Base-by-base conservation (phyloP, 2,888 invertebrate genomes). In the Mythimna ferrago region DNA sequence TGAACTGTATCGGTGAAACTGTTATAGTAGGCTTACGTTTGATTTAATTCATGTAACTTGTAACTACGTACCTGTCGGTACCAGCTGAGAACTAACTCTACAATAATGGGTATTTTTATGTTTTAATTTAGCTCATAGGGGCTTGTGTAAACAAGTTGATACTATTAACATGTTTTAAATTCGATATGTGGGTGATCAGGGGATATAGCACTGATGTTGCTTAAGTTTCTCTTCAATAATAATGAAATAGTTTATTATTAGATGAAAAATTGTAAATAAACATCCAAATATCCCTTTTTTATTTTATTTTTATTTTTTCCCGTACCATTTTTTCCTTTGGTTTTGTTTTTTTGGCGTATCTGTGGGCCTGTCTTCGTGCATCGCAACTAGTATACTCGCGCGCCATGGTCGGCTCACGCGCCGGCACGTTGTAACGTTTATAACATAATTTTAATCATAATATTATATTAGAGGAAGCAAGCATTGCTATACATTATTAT, bases 181-280 rank as follows among this genome's bases (percentile, higher is more conserved):
- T 91, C 88, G 91, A 89, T 92, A 92, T 90, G 91, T 93, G 94
- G 96, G 94, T 93, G 89, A 92, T 92, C 90, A 91, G 91, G 94
- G 95, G 93, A 91, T 92, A 88, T 89, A 92, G 93, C 92, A 92
- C 90, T 90, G 92, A 92, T 91, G 94, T 94, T 92, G 94, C 93
- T 92, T 92, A 90, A 92, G 91, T 92, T 94, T 94, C 93, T 92
- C 93, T 94, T 93, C 91, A 90, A 93, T 94, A 93, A 94, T 96
- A 95, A 94, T 95, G 94, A 87, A 88, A 91, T 94, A 93, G 92
- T 94, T 91, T 95, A 94, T 95, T 95, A 95, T 95, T 95, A 93
- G 92, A 93, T 92, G 93, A 92, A 92, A 89, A 94, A 93, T 92
- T 96, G 96, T 96, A 96, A 96, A 96, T 96, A 96, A 96, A 96